Base-by-base conservation (phyloP, 2,888 invertebrate species). In the Mongoloraphidia duomilia region DNA sequence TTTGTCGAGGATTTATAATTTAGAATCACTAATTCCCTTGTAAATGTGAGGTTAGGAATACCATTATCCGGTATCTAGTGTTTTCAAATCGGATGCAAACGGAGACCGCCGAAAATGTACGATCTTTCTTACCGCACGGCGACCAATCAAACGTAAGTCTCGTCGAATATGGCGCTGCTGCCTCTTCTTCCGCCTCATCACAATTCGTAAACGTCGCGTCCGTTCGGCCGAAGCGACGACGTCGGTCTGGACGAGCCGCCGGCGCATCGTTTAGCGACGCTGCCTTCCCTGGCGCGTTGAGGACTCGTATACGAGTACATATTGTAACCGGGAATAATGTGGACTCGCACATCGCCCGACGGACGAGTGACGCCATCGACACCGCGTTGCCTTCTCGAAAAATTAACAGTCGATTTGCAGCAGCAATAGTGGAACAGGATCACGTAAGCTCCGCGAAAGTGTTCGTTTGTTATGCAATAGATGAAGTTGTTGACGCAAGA, bases 371-470 rank as follows among this genome's bases (percentile, higher is more conserved):
- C 17, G 9, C 64, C 67, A 38, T 73, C 71, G 26, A 26, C 26
- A 6, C 26, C 26, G 5, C 26, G 26, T 6, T 26, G 5, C 66
- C 63, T 56, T 67, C 82, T 65, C 8, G 78, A 75, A 56, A 80
- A 80, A 2, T 82, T 76, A 26, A 80, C 79, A 6, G 82, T 79
- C 9, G 79, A 84, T 64, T 86, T 87, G 67, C 85, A 87, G 62
- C 80, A 86, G 60, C 85, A 86, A 59, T 87, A 88, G 60, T 83
- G 80, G 61, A 85, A 87, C 9, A 87, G 67, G 59, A 80, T 79
- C 11, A 79, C 70, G 62, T 83, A 87, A 8, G 84, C 82, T 50
- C 74, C 75, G 37, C 84, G 73, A 60, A 86, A 86, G 60, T 79
- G 78, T 9, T 72, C 69, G 60, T 84, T 81, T n/a, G 78, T 66